Percentiles rank a stretch among this genome's conserved stretches.
Evolutionary conservation across 37 sponge, comb jelly and placozoan species (phyloP).

Genomic region (Chondrilla cf. caribensis): DNA sequence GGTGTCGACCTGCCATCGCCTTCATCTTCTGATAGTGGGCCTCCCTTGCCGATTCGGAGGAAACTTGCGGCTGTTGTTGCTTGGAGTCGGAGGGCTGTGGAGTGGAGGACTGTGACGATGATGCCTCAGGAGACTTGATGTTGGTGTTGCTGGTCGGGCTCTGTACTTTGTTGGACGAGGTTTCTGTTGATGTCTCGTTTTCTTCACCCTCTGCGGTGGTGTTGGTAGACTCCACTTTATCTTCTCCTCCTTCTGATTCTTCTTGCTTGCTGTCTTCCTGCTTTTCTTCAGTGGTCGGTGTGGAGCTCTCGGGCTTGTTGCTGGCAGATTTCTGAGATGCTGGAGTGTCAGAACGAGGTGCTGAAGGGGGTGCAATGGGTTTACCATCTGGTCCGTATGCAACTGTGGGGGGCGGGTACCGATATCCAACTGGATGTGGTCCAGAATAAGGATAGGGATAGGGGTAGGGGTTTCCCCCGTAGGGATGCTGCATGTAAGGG

Average conservation of each 20-base stretch:
- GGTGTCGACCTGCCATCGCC: background rate
- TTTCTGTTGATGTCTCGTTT: background rate
- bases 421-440: background rate
- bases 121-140: background rate
- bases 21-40: constrained; percentile 11
- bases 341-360: background rate
- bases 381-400: constrained; percentile 17
- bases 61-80: no score
- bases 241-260: background rate
- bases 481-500: background rate
- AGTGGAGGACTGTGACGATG: background rate
- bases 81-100: background rate
- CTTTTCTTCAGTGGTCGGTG: background rate
- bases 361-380: background rate
- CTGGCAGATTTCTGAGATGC: background rate
- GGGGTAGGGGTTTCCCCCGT: background rate
- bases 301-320: background rate
- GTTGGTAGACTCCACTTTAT: background rate
- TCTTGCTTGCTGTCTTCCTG: background rate
- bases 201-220: background rate
- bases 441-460: background rate
- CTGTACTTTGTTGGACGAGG: background rate
- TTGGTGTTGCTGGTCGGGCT: background rate
- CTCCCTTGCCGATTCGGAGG: background rate
- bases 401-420: constrained; percentile 18